A percentile compares a stretch with the other conserved stretches of the same genome.
Evolutionary conservation across 2,888 invertebrate genomes (phyloP).

Genomic region (Allygus modestus): DNA sequence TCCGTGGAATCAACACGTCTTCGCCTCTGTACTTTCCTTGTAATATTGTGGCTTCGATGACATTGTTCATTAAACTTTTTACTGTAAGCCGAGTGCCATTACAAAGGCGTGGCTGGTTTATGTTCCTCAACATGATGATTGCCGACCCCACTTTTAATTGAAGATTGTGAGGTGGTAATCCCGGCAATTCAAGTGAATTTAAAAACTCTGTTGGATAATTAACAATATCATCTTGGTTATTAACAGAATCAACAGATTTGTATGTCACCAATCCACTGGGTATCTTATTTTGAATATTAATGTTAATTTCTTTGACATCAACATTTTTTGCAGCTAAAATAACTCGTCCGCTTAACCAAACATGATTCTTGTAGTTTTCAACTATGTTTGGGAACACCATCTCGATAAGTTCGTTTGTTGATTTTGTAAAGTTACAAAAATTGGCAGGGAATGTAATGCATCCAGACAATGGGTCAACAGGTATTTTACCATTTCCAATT

Average conservation of each 20-base stretch:
- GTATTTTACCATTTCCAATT: constrained; percentile 66
- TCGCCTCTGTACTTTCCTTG: constrained; percentile 68
- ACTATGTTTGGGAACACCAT: constrained; percentile 72
- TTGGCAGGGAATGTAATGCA: constrained; percentile 70
- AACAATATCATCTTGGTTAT: constrained; percentile 50
- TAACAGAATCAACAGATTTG: constrained; percentile 68
- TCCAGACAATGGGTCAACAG: constrained; percentile 69
- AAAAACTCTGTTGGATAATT: constrained; percentile 71
- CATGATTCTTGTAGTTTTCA: constrained; percentile 70
- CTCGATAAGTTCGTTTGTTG: constrained; percentile 70
- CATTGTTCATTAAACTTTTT: constrained; percentile 69
- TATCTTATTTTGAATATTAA: constrained; percentile 70
- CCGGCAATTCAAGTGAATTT: constrained; percentile 71
- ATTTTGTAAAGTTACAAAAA: constrained; percentile 70
- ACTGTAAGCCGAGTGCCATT: constrained; percentile 70
- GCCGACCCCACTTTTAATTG: constrained; percentile 70
- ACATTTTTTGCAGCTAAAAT: constrained; percentile 72
- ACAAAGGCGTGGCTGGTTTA: constrained; percentile 70
- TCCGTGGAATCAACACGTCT: constrained; percentile 69
- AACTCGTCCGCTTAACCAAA: constrained; percentile 69
- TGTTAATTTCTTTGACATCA: constrained; percentile 71
- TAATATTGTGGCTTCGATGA: constrained; percentile 70
- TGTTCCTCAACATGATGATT: constrained; percentile 70
- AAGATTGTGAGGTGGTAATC: constrained; percentile 67
- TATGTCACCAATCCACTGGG: constrained; percentile 68